Conservation (phyloP, 2,113 vertebrate species). For the Dunckerocampus dactyliophorus region DNA sequence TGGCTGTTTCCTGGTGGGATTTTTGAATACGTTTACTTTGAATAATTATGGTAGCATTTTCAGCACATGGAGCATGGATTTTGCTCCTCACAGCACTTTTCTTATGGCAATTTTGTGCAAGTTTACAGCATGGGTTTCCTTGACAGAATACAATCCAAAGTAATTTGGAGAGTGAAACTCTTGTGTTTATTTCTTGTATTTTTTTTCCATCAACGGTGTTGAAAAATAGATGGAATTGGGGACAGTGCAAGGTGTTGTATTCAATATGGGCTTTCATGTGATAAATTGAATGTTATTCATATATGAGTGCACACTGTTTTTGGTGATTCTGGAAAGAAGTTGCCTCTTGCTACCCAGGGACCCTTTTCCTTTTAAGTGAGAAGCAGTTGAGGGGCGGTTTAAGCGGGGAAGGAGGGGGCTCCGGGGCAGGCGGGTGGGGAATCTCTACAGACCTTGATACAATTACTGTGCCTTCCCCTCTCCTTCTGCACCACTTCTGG, state of each 20-base stretch:
- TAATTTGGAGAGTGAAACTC: conserved; percentile 12
- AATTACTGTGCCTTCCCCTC: conserved; percentile 80
- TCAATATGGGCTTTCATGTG: conserved; percentile 78
- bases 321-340: conserved; percentile 78
- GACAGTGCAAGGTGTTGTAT: conserved; percentile 67
- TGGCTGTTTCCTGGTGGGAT: no score
- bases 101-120: conserved; percentile 30
- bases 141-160: conserved; percentile 37
- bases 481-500: conserved; percentile 81
- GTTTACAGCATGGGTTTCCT: conserved; percentile 37
- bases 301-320: conserved; percentile 80
- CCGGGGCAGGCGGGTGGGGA: conserved; percentile 52
- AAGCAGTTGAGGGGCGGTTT: conserved; percentile 70
- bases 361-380: conserved; percentile 81
- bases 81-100: conserved; percentile 12
- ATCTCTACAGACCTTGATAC: conserved; percentile 86
- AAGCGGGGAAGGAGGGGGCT: conserved; percentile 15
- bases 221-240: conserved; percentile 66
- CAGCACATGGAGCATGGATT: background rate
- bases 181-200: conserved; percentile 28
- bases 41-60: no score
- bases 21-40: no score
- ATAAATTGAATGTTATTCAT: conserved; percentile 85
- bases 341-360: conserved; percentile 72
- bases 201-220: conserved; percentile 45